A percentile compares a stretch with the other conserved stretches of the same genome.
Evolutionary conservation across 2,113 vertebrate species (phyloP).

Genomic region (Megalops atlanticus): DNA sequence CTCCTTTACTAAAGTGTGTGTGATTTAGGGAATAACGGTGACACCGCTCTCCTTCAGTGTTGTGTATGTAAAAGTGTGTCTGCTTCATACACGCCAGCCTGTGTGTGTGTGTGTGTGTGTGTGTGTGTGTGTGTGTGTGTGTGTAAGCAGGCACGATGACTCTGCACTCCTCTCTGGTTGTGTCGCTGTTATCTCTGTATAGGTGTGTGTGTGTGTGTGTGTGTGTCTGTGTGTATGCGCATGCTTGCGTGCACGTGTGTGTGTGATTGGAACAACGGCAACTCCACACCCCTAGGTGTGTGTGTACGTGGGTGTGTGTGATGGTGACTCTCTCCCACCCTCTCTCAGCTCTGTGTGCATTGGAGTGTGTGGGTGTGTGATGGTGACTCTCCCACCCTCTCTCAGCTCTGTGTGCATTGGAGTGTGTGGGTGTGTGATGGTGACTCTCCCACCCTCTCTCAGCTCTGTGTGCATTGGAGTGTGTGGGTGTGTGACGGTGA

Average conservation of each 20-base stretch:
- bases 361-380: neutral
- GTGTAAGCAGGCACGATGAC: too few species aligned
- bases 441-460: neutral
- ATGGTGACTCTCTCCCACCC: neutral
- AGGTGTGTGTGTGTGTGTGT: conserved; percentile 4
- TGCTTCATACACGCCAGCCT: too few species aligned
- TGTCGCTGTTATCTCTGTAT: neutral
- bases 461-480: neutral
- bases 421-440: neutral
- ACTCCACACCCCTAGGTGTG: neutral
- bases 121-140: too few species aligned
- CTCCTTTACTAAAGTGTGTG: neutral
- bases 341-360: neutral
- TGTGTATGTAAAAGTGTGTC: too few species aligned
- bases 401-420: neutral
- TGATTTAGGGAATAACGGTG: too few species aligned
- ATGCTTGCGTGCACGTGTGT: neutral
- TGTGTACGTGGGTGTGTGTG: neutral
- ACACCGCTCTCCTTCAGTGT: too few species aligned
- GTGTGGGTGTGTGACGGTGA: conserved; percentile 9
- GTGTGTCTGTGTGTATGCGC: neutral
- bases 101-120: too few species aligned
- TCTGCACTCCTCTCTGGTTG: too few species aligned
- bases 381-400: neutral
- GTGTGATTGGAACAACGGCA: neutral